phyloP scores from a whole-genome alignment of 2,113 vertebrate genomes.

The Poeciliopsis retropinna region DNA sequence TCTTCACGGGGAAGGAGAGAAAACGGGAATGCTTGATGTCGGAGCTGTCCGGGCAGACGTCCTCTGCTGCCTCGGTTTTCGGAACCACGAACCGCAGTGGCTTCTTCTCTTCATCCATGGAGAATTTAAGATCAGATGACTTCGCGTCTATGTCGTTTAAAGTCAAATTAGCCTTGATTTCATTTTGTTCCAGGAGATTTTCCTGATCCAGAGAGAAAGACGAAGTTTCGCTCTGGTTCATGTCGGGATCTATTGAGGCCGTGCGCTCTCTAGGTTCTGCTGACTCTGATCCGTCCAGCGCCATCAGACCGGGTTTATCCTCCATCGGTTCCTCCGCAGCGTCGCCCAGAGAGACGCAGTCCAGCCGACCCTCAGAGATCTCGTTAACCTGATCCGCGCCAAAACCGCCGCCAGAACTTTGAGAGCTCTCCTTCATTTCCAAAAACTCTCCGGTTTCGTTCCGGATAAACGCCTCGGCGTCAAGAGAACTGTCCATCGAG shows the following conservation, averaged over 20 bases:
- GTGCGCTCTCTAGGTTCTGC: not conserved
- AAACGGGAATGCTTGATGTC: constrained; percentile 48
- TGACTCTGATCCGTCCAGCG: constrained; percentile 50
- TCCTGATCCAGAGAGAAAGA: constrained; percentile 47
- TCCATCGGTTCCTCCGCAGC: constrained; percentile 39
- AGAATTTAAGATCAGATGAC: constrained; percentile 9
- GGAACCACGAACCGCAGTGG: constrained; percentile 21
- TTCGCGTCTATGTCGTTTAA: constrained; percentile 16
- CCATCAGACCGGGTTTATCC: constrained; percentile 35
- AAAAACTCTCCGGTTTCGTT: constrained; percentile 30
- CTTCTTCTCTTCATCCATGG: constrained; percentile 28
- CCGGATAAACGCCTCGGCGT: constrained; percentile 27
- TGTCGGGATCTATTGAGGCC: constrained; percentile 10
- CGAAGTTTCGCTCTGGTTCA: constrained; percentile 25
- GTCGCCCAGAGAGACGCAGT: constrained; percentile 8
- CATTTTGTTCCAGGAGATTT: constrained; percentile 14
- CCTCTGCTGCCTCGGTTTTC: constrained; percentile 23
- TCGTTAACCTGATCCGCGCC: constrained; percentile 58
- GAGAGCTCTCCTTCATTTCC: not conserved
- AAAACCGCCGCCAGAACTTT: constrained; percentile 1
- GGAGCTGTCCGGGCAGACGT: constrained; percentile 37
- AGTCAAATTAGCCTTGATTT: not conserved
- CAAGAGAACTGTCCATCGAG: constrained; percentile 28
- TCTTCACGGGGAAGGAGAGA: constrained; percentile 18
- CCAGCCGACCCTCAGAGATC: constrained; percentile 38